Evolutionary conservation across 1,140 invertebrate species (phyloP), one percentile per base, ranked within the genome.

Genomic region (Sipha flava): DNA sequence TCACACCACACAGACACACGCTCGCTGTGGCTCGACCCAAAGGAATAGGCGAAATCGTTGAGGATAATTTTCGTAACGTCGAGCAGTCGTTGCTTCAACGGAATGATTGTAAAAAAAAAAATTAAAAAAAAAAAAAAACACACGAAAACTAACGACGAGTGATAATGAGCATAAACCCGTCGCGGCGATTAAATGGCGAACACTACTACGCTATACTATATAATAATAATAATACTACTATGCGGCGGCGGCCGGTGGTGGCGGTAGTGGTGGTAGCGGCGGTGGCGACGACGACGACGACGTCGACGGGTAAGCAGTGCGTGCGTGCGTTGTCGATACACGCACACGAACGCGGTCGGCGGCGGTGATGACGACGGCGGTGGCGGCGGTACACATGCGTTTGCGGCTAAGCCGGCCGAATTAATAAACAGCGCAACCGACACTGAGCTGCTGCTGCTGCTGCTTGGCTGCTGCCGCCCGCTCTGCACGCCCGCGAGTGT

Each of bases 341-440:
- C 66, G 54, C 70, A 43, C 23, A 77, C 47, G 10, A 16, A 34
- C 43, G 23, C 68, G 45, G 37, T 23, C 37, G 29, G 31, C 47
- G 45, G 29, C 47, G 70, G 47, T 14, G 66, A 21, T 10, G 68
- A 52, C 45, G 43, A 52, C 45, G 70, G 18, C 68, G 68, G 47
- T 29, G 34, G 52, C 37, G 72, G 72, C 29, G 29, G 52, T 77
- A 57, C 49, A 77, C 73, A 77, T 59, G 73, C 73, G 73, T 77
- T 77, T 77, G 73, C 52, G 73, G 73, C 73, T 57, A 77, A 59
- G 59, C 73, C 73, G 31, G 73, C 73, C 73, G 73, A 77, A 77
- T 77, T 77, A 77, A 77, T 77, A 77, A 77, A 77, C 49, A 59
- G 49, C 73, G 21, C 49, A 47, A 40, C 73, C 49, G 73, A 77